phyloP scores from a whole-genome alignment of 2,797 vertebrate genomes.

The Etheostoma nigrum region DNA sequence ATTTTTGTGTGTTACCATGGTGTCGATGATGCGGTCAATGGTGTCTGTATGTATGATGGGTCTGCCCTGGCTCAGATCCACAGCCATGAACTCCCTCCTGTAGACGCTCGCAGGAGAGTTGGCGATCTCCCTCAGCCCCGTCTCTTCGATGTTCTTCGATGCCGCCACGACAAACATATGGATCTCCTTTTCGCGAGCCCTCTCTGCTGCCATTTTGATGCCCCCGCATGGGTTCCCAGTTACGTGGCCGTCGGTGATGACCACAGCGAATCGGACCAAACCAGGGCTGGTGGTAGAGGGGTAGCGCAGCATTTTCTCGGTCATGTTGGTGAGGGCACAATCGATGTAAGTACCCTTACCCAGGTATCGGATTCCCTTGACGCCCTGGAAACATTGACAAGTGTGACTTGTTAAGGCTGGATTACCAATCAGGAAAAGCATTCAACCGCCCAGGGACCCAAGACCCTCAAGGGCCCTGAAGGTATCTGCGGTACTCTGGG shows the following conservation, averaged over 20 bases:
- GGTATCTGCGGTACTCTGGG: background rate
- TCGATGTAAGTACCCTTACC: conserved; percentile 95
- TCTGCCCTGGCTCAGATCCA: conserved; percentile 74
- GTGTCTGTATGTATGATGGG: conserved; percentile 71
- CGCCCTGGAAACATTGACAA: conserved; percentile 25
- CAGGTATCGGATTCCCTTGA: conserved; percentile 85
- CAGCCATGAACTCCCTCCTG: conserved; percentile 87
- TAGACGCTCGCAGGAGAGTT: conserved; percentile 88
- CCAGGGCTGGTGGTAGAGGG: background rate
- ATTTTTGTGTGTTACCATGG: conserved; percentile 87
- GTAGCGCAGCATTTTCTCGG: conserved; percentile 76
- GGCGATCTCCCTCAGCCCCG: conserved; percentile 90
- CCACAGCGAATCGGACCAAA: conserved; percentile 86
- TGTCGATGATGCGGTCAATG: conserved; percentile 91
- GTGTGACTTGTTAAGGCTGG: background rate
- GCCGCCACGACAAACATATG: conserved; percentile 90
- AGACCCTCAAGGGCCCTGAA: background rate
- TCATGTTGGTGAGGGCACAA: conserved; percentile 92
- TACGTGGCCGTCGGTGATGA: conserved; percentile 96
- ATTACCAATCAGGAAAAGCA: background rate
- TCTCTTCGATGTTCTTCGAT: conserved; percentile 87
- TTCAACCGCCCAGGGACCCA: background rate
- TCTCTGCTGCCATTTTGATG: conserved; percentile 90
- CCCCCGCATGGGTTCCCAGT: conserved; percentile 91
- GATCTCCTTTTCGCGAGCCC: conserved; percentile 88